Base-by-base conservation (phyloP, 2,797 vertebrate species). In the Trachurus trachurus region DNA sequence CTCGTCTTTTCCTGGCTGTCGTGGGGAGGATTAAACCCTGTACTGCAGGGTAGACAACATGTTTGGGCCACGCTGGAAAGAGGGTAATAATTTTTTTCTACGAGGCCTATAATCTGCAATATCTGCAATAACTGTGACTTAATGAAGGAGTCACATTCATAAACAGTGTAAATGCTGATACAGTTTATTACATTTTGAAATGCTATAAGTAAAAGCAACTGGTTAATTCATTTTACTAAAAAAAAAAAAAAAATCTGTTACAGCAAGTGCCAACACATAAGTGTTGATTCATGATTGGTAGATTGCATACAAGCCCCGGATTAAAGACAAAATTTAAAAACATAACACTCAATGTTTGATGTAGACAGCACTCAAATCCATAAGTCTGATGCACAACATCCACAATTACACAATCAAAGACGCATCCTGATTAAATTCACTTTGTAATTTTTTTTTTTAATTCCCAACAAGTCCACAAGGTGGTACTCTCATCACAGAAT, bases 271-370 rank as follows among this genome's bases (percentile, higher is more conserved):
- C 86, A 90, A 83, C 85, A 90, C 83, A 42, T 4, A 64, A 29
- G 72, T 85, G 82, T 79, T 68, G 83, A 82, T 70, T 83, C 52
- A 85, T 83, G 63, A 93, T 87, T 82, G 75, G 68, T 67, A 72
- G 75, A 92, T 92, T 93, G 90, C 90, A 93, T 91, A 90, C 81
- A 92, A 87, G 84, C 85, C 87, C 86, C 79, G 75, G 66, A 89
- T 84, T 56, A 78, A 81, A 89, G 21, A 34, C 31, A 74, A 74
- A 78, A 73, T 13, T 4, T 29, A 63, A 9, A 9, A 73, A 47
- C 2, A 6, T 61, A 71, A 84, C 71, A 82, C 61, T 82, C 26
- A 1, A 74, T 68, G 66, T 78, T 66, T 45, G 17, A 80, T 78
- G 77, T 59, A 31, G 80, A 82, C 74, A 60, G 66, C 70, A 84